phyloP scores from a whole-genome alignment of 35 echinoderm and acorn worm genomes.

The Ophioderma brevispina region DNA sequence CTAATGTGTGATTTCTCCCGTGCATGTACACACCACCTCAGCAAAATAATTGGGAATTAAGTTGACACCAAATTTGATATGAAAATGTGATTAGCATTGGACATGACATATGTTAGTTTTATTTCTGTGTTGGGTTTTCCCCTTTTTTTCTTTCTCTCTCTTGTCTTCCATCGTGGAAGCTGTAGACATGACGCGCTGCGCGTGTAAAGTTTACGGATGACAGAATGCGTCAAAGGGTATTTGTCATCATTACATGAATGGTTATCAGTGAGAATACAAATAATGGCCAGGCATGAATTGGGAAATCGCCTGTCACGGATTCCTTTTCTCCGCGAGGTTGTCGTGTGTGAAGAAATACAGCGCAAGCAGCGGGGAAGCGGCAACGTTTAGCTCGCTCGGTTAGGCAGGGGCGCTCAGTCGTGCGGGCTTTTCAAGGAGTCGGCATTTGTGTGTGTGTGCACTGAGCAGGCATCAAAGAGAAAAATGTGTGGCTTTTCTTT shows the following conservation, averaged over 20 bases:
- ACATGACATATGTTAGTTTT: background rate
- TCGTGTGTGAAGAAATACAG: background rate
- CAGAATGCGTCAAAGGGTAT: background rate
- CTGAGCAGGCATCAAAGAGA: background rate
- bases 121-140: background rate
- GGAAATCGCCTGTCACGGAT: background rate
- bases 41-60: background rate
- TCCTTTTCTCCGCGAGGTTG: background rate
- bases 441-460: background rate
- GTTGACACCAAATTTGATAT: background rate
- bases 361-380: background rate
- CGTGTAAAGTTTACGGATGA: background rate
- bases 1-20: background rate
- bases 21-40: background rate
- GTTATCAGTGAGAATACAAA: background rate
- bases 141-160: no score
- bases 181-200: background rate
- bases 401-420: constrained; percentile 3
- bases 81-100: background rate
- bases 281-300: constrained; percentile 4
- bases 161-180: background rate
- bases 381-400: constrained; percentile 1
- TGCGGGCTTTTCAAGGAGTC: background rate
- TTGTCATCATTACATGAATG: background rate
- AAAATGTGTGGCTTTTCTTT: background rate